Evolutionary conservation across 1,140 invertebrate genomes (phyloP).

Genomic region (Trachymyrmex septentrionalis): DNA sequence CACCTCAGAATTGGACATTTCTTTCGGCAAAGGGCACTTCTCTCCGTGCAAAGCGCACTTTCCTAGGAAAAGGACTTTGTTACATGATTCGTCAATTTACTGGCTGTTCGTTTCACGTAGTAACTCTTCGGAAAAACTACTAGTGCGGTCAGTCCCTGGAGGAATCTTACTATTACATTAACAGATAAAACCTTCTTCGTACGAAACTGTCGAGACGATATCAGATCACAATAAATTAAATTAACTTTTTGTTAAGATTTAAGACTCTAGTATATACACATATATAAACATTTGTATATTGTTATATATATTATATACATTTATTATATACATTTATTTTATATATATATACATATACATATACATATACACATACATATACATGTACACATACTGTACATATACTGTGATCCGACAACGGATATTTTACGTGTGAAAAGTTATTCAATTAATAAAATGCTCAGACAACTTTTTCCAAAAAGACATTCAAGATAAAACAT

Average conservation of each 20-base stretch:
- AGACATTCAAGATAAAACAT: neutral
- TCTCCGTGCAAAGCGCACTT: constrained; percentile 36
- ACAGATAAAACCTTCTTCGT: constrained; percentile 17
- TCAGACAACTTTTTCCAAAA: neutral
- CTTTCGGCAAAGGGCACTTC: constrained; percentile 30
- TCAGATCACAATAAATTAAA: constrained; percentile 15
- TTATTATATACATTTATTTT: no score
- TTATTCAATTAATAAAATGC: neutral
- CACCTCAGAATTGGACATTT: constrained; percentile 41
- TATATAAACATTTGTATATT: no score
- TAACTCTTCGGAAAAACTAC: constrained; percentile 18
- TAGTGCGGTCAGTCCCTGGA: constrained; percentile 3
- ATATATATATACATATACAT: no score
- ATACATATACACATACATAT: no score
- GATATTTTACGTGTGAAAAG: neutral
- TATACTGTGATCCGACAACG: neutral
- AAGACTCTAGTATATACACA: neutral
- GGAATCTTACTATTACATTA: constrained; percentile 25
- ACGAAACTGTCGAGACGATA: neutral
- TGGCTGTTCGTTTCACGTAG: neutral
- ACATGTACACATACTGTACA: no score
- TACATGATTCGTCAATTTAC: constrained; percentile 57
- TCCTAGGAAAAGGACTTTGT: constrained; percentile 26
- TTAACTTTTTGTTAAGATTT: neutral
- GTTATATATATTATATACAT: no score